Conservation (phyloP, 2,888 invertebrate genomes). For the Troides helena region DNA sequence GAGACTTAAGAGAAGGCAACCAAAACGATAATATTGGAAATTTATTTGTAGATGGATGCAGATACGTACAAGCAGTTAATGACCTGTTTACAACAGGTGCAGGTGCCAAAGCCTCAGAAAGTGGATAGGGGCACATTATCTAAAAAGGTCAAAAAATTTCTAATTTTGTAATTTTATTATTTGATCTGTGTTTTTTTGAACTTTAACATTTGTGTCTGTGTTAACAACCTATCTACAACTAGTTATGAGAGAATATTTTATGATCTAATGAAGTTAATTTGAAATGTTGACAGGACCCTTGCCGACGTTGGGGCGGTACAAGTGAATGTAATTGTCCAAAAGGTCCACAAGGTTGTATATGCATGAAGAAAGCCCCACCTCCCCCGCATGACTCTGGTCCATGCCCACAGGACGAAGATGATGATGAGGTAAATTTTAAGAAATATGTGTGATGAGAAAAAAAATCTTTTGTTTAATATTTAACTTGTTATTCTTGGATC, state of each 20-base stretch:
- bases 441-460: not conserved
- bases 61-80: constrained; percentile 63
- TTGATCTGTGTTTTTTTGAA: not conserved
- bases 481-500: too few species aligned
- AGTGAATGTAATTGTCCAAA: constrained; percentile 66
- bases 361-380: constrained; percentile 49
- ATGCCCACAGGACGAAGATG: constrained; percentile 40
- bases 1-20: not conserved
- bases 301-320: constrained; percentile 56
- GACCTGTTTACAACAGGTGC: constrained; percentile 59
- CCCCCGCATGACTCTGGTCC: constrained; percentile 43
- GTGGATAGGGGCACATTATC: constrained; percentile 52
- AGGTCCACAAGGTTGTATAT: constrained; percentile 60
- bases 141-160: constrained; percentile 51
- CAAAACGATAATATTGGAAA: not conserved
- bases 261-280: too few species aligned
- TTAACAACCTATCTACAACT: too few species aligned
- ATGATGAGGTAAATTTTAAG: constrained; percentile 43
- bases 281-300: constrained; percentile 49
- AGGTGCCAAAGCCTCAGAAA: constrained; percentile 44
- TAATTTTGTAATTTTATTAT: too few species aligned
- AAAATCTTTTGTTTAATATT: too few species aligned
- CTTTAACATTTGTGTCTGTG: too few species aligned
- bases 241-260: not conserved
- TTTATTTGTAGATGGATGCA: constrained; percentile 57